Percentiles rank a stretch among this genome's conserved stretches.
These are phyloP conservation scores for Pollenia angustigena DNA, from an alignment of 2,888 invertebrate species.

Conservation along the genomic window DNA sequence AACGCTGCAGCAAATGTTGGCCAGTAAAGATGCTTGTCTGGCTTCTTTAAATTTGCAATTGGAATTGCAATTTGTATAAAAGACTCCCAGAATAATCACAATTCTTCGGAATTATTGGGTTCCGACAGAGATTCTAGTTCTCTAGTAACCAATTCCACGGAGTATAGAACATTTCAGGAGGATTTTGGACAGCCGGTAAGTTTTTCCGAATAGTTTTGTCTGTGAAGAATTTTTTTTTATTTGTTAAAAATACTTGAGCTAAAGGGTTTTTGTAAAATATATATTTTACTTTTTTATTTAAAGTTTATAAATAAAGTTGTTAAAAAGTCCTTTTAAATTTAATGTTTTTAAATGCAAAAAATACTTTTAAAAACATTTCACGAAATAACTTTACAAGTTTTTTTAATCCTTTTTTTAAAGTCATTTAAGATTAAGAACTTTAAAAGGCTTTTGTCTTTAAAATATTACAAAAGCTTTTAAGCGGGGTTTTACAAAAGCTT, in stretches of 20 bases:
- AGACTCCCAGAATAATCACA: slow-evolving; percentile 76
- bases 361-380: no score
- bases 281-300: neutral
- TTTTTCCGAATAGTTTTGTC: neutral
- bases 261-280: neutral
- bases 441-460: no score
- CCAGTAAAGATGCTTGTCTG: slow-evolving; percentile 82
- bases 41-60: slow-evolving; percentile 81
- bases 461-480: no score
- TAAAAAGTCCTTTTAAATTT: no score
- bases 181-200: slow-evolving; percentile 88
- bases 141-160: slow-evolving; percentile 85
- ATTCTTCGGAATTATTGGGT: slow-evolving; percentile 75
- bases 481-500: no score
- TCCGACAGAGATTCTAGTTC: slow-evolving; percentile 83
- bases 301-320: no score
- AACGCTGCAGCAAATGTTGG: slow-evolving; percentile 80
- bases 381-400: neutral
- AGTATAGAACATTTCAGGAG: slow-evolving; percentile 89
- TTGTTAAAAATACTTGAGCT: neutral
- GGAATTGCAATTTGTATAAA: slow-evolving; percentile 76
- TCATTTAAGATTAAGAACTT: no score
- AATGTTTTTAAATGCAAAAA: no score
- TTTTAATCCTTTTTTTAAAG: neutral
- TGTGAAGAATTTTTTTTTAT: neutral